Evolutionary conservation across 2,113 vertebrate genomes (phyloP).

Genomic region (Amphiprion percula): DNA sequence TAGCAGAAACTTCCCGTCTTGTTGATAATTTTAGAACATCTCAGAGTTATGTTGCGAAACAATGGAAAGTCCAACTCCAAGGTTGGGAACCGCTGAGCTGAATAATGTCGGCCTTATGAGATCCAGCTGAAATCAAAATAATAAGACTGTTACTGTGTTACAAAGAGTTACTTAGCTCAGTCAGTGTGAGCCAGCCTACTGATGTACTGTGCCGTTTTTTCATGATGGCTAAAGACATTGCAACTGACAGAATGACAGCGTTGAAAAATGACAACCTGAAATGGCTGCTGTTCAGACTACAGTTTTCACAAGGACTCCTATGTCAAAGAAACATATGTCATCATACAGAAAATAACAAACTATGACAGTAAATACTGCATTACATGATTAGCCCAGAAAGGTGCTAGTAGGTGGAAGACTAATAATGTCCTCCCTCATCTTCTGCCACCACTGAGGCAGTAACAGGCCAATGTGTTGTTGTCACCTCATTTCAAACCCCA

Average conservation of each 20-base stretch:
- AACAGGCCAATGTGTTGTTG: constrained; percentile 12
- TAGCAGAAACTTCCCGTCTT: too few relatives aligned
- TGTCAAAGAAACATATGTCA: neutral
- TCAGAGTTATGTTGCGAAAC: neutral
- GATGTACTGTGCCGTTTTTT: neutral
- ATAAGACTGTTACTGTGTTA: neutral
- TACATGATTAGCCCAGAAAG: neutral
- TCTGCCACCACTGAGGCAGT: neutral
- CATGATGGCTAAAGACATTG: neutral
- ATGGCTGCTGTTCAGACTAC: neutral
- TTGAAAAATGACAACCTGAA: neutral
- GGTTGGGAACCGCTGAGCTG: constrained; percentile 1
- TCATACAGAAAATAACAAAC: constrained; percentile 2
- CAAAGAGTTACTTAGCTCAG: neutral
- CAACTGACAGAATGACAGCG: constrained; percentile 7
- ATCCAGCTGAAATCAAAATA: constrained; percentile 32
- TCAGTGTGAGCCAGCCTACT: neutral
- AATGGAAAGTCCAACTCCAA: neutral
- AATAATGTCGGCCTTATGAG: constrained; percentile 22
- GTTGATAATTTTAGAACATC: too few relatives aligned
- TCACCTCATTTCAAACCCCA: constrained; percentile 28
- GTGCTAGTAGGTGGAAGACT: neutral
- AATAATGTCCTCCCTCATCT: neutral
- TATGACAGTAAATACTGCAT: neutral
- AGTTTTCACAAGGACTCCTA: constrained; percentile 2